phyloP scores from a whole-genome alignment of 1,140 invertebrate genomes.

The Drosophila ogumai region DNA sequence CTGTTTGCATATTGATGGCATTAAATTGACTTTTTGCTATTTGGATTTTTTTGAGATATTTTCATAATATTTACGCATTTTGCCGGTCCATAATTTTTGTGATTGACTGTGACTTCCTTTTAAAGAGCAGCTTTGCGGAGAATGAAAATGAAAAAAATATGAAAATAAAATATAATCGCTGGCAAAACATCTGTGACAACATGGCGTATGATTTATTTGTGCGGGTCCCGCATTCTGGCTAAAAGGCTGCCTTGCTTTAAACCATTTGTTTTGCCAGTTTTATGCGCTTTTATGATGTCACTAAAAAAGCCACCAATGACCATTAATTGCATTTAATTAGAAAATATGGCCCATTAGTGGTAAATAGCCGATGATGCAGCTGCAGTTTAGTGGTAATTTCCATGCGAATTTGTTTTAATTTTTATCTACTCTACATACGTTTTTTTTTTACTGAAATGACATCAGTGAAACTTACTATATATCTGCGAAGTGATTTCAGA shows the following conservation, averaged over 20 bases:
- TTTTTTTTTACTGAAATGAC: constrained; percentile 31
- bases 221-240: constrained; percentile 58
- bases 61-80: constrained; percentile 55
- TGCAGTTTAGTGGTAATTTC: constrained; percentile 11
- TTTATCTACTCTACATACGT: background rate
- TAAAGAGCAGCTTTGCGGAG: background rate
- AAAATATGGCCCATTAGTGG: constrained; percentile 39
- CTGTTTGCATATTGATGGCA: constrained; percentile 39
- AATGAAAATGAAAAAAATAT: background rate
- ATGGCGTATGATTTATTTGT: constrained; percentile 65
- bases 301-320: constrained; percentile 26
- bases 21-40: constrained; percentile 62
- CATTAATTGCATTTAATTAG: constrained; percentile 63
- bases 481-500: constrained; percentile 45
- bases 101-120: constrained; percentile 42
- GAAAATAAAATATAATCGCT: constrained; percentile 22
- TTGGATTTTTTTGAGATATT: constrained; percentile 34
- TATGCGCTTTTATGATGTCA: constrained; percentile 46
- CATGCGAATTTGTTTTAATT: background rate
- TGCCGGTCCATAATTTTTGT: constrained; percentile 39
- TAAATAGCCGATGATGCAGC: background rate
- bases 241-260: constrained; percentile 28
- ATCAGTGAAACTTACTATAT: constrained; percentile 35
- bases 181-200: constrained; percentile 51
- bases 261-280: constrained; percentile 16